Percentiles rank a stretch among this genome's conserved stretches.
phyloP scores from a whole-genome alignment of 2,797 vertebrate genomes.

The Cossypha heuglini region DNA sequence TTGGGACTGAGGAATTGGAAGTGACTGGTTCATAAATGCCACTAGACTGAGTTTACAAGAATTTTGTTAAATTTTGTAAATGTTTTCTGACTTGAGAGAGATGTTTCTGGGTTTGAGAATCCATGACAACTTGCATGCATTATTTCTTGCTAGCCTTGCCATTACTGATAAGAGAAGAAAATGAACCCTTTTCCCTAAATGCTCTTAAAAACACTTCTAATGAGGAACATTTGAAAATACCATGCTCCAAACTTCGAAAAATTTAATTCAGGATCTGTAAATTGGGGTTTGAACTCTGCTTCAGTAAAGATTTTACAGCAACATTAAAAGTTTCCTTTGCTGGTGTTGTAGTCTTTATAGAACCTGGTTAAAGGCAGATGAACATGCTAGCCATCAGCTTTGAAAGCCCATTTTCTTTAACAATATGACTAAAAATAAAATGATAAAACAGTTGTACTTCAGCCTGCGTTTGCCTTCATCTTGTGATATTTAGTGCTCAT shows the following conservation, averaged over 20 bases:
- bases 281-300: not conserved
- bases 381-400: not conserved
- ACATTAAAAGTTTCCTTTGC: not conserved
- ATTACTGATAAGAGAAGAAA: not conserved
- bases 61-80: not conserved
- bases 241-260: not conserved
- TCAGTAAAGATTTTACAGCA: not conserved
- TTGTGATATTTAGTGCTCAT: not conserved
- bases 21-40: not conserved
- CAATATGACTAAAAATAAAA: conserved; percentile 5
- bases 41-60: not conserved
- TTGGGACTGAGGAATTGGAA: not conserved
- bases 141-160: not conserved
- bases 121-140: not conserved
- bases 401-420: not conserved
- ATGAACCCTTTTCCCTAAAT: not conserved
- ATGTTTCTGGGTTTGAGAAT: not conserved
- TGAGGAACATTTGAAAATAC: not conserved
- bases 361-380: not conserved
- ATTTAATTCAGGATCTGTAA: not conserved
- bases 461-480: not conserved
- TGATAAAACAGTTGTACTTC: not conserved
- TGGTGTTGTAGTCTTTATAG: not conserved
- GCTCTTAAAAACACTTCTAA: not conserved
- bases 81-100: not conserved